Percentiles rank a stretch among this genome's conserved stretches.
These are phyloP conservation scores for Tauraco hartlaubi DNA, from an alignment of 2,797 vertebrate species.

Conservation along the genomic window DNA sequence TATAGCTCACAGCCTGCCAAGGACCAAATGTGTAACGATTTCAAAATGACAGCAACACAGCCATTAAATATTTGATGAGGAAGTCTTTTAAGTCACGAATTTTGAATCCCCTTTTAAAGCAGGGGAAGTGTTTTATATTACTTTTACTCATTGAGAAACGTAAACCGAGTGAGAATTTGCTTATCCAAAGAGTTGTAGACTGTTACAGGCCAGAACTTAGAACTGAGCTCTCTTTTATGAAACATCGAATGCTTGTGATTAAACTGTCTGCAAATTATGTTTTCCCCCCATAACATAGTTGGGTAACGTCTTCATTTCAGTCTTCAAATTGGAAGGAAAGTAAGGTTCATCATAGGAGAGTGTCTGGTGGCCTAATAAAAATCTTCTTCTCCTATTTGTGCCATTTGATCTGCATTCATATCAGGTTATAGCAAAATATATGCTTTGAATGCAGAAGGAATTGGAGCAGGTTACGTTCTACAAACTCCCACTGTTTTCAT, in stretches of 20 bases:
- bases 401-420: background rate
- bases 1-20: constrained; percentile 57
- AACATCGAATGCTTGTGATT: background rate
- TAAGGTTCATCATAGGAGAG: background rate
- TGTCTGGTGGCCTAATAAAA: background rate
- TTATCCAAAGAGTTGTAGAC: background rate
- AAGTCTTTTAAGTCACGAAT: constrained; percentile 34
- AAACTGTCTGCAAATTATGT: background rate
- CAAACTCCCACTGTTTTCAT: background rate
- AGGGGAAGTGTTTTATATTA: background rate
- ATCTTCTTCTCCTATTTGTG: background rate
- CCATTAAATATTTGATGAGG: constrained; percentile 45
- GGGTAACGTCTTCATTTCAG: background rate
- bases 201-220: background rate
- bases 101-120: constrained; percentile 12
- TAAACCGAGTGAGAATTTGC: background rate
- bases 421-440: background rate
- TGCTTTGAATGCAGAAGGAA: constrained; percentile 1
- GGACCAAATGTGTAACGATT: constrained; percentile 58
- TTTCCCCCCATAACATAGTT: background rate
- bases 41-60: constrained; percentile 49
- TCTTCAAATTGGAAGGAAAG: background rate
- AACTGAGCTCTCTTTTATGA: background rate
- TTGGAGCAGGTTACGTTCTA: background rate
- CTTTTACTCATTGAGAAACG: background rate